Conservation (phyloP, 2,888 invertebrate genomes). For the Heteropelma amictum region DNA sequence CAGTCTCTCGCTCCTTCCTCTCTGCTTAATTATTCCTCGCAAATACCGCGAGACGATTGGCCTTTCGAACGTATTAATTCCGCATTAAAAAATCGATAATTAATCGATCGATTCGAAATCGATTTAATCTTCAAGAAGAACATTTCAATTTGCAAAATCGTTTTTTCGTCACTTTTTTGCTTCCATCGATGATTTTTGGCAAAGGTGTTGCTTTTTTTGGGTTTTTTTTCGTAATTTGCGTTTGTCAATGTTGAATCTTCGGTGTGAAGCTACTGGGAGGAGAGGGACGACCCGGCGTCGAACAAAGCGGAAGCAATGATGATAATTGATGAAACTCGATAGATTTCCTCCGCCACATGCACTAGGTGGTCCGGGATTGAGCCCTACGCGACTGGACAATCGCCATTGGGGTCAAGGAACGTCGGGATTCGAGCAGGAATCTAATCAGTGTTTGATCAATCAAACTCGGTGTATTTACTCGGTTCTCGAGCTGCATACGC, state of each 20-base stretch:
- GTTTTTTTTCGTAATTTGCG: no score
- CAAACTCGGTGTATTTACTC: conserved; percentile 12
- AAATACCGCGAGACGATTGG: no score
- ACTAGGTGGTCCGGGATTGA: conserved; percentile 4
- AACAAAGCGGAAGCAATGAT: conserved; percentile 25
- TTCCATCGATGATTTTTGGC: no score
- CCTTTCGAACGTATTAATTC: no score
- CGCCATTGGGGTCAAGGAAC: conserved; percentile 9
- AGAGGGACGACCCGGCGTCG: background rate
- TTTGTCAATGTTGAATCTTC: background rate
- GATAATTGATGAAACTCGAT: conserved; percentile 46
- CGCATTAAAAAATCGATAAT: no score
- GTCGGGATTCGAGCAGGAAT: conserved; percentile 33
- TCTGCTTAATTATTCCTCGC: no score
- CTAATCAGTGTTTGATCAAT: conserved; percentile 49
- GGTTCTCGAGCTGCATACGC: background rate
- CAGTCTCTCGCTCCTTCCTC: background rate
- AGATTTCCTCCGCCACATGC: background rate
- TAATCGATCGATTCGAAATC: no score
- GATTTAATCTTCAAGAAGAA: no score
- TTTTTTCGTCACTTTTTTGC: background rate
- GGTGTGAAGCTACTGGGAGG: no score
- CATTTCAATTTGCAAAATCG: background rate
- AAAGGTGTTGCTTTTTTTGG: no score
- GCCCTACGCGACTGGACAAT: background rate